Evolutionary conservation across 2,888 invertebrate genomes (phyloP).

Genomic region (Ennomos quercinarius): DNA sequence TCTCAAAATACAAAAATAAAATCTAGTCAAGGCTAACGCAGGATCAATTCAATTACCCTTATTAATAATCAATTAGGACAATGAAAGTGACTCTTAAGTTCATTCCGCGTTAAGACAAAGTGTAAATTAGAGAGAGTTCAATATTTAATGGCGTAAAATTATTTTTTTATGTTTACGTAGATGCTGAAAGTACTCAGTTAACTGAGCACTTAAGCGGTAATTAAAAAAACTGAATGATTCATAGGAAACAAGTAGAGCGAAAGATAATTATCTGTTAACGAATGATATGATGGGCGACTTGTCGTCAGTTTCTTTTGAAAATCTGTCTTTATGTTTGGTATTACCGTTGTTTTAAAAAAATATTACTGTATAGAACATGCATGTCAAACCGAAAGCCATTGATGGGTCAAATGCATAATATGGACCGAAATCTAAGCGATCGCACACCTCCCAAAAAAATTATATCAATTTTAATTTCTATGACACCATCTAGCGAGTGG

Average conservation of each 20-base stretch:
- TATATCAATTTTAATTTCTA: no score
- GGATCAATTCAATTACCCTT: neutral
- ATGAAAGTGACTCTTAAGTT: conserved; percentile 9
- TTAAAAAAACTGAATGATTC: conserved; percentile 16
- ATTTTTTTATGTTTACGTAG: conserved; percentile 4
- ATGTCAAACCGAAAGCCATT: no score
- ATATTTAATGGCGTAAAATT: neutral
- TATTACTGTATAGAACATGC: no score
- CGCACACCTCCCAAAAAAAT: no score
- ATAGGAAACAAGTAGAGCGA: conserved; percentile 4
- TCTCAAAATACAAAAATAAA: no score
- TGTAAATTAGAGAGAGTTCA: conserved; percentile 5
- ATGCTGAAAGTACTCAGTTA: conserved; percentile 8
- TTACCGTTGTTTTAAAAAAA: no score
- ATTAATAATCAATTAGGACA: neutral
- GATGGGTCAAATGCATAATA: no score
- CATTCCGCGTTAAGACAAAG: conserved; percentile 5
- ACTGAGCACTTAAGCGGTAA: conserved; percentile 11
- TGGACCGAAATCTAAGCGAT: no score
- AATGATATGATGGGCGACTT: neutral
- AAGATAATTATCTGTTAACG: neutral
- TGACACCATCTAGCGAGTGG: no score
- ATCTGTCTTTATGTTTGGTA: neutral
- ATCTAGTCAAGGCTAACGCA: neutral
- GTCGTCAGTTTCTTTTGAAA: neutral